phyloP scores from a whole-genome alignment of 1,140 invertebrate genomes.

The Drosophila arawakana region DNA sequence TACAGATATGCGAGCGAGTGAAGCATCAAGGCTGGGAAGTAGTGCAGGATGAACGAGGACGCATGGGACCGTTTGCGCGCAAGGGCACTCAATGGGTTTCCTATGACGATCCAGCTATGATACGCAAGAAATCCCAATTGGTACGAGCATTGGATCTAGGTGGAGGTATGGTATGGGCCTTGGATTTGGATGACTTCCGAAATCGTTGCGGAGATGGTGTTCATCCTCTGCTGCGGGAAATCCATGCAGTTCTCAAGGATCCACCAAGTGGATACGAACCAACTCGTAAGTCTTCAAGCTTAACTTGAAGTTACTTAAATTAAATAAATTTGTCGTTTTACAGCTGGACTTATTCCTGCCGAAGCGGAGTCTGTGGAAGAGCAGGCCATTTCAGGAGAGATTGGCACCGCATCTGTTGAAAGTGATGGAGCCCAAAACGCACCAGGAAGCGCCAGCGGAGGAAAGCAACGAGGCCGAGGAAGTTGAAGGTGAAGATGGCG shows the following conservation, averaged over 20 bases:
- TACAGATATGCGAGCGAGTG: constrained; percentile 92
- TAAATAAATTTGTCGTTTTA: not conserved
- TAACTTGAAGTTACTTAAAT: too few relatives aligned
- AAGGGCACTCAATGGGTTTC: constrained; percentile 95
- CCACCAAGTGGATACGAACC: constrained; percentile 65
- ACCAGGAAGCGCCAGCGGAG: constrained; percentile 7
- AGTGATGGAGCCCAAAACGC: constrained; percentile 22
- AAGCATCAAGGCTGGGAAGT: constrained; percentile 91
- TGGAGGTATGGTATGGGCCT: constrained; percentile 95
- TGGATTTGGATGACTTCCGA: constrained; percentile 94
- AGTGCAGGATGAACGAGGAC: constrained; percentile 89
- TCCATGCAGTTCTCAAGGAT: constrained; percentile 87
- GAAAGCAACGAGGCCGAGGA: constrained; percentile 29
- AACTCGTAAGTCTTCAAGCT: constrained; percentile 54
- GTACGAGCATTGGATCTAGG: constrained; percentile 91
- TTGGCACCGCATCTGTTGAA: constrained; percentile 42
- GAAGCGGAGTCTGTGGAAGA: constrained; percentile 62
- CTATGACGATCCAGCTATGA: constrained; percentile 93
- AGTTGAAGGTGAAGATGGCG: constrained; percentile 22
- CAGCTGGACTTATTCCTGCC: constrained; percentile 60
- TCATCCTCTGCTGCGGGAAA: constrained; percentile 90
- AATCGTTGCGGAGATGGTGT: constrained; percentile 90
- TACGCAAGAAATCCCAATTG: constrained; percentile 91
- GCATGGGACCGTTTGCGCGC: constrained; percentile 94
- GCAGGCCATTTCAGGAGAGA: constrained; percentile 44